These are phyloP conservation scores for Bos taurus DNA, from an alignment of 2,113 vertebrate species.

Conservation along the genomic window ARS-UCD2.0 NC_037338.1:38419001-38419500, in stretches of 20 bases:
- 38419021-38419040: slow-evolving; percentile 17
- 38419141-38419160: neutral
- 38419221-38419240: slow-evolving; percentile 18
- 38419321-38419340: slow-evolving; percentile 16
- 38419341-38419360: neutral
- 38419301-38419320: neutral
- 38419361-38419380: neutral
- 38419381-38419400: neutral
- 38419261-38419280: neutral
- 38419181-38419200: neutral
- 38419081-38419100: neutral
- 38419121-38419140: slow-evolving; percentile 25
- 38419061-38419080: neutral
- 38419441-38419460: slow-evolving; percentile 53
- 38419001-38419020: neutral
- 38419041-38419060: neutral
- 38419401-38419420: slow-evolving; percentile 23
- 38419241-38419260: neutral
- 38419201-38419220: neutral
- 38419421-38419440: slow-evolving; percentile 69
- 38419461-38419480: slow-evolving; percentile 12
- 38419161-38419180: neutral
- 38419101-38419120: neutral
- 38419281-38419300: slow-evolving; percentile 22
- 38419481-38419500: slow-evolving; percentile 29